Conservation (phyloP, 2,113 vertebrate species). For the Perca fluviatilis region DNA sequence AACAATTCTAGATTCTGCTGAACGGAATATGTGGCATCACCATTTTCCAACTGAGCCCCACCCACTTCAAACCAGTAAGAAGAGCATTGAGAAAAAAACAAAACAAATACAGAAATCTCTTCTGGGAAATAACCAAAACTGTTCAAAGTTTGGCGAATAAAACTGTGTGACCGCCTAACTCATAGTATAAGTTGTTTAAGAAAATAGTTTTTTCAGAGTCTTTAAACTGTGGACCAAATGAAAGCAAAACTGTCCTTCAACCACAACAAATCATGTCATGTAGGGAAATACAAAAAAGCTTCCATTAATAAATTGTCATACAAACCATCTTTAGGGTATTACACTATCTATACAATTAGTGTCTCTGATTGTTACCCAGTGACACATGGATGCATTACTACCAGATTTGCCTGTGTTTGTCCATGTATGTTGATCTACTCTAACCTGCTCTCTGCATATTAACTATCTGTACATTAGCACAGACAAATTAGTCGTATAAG, state of each 20-base stretch:
- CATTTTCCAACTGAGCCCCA: too few species aligned
- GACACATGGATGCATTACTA: neutral
- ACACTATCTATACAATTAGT: neutral
- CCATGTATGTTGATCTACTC: neutral
- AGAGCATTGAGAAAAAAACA: too few species aligned
- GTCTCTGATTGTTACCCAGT: neutral
- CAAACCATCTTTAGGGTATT: neutral
- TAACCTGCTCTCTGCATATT: constrained; percentile 9
- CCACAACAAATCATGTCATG: neutral
- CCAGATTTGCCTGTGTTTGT: constrained; percentile 22
- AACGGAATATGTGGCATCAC: too few species aligned
- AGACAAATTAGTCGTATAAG: neutral
- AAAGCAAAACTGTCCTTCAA: neutral
- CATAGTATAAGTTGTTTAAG: neutral
- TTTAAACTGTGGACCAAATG: neutral
- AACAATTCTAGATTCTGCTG: too few species aligned
- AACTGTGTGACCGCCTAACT: neutral
- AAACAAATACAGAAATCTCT: too few species aligned
- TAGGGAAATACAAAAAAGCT: neutral
- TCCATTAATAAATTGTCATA: too few species aligned
- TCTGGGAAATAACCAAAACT: neutral
- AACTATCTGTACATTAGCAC: constrained; percentile 22
- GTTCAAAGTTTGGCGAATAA: neutral
- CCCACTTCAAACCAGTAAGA: too few species aligned
- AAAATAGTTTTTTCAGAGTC: neutral